These are phyloP conservation scores for Cybosia mesomella DNA, from an alignment of 2,888 invertebrate genomes.

Conservation along the genomic window DNA sequence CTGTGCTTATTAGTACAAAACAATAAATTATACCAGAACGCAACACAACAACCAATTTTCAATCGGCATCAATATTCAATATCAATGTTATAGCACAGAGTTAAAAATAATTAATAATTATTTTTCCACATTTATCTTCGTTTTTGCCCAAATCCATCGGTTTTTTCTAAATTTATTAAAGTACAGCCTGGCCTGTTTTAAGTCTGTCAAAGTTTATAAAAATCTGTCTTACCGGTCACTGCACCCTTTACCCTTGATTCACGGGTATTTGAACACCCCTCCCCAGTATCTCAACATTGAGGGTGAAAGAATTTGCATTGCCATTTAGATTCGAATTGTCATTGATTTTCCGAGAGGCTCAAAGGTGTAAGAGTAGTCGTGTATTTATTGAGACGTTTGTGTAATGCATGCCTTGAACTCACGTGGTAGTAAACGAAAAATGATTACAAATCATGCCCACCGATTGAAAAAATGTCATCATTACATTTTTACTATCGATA, in stretches of 20 bases:
- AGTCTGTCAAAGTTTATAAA: slow-evolving; percentile 31
- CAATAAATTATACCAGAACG: too few relatives aligned
- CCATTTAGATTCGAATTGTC: slow-evolving; percentile 39
- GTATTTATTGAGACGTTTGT: not conserved
- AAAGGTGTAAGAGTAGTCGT: slow-evolving; percentile 16
- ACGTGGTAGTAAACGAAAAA: too few relatives aligned
- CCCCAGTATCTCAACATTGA: slow-evolving; percentile 18
- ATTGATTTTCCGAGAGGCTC: slow-evolving; percentile 14
- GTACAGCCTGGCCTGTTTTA: not conserved
- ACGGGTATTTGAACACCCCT: slow-evolving; percentile 50
- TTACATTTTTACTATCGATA: not conserved
- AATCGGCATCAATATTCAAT: too few relatives aligned
- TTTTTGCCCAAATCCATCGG: too few relatives aligned
- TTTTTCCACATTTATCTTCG: too few relatives aligned
- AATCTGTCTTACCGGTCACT: slow-evolving; percentile 38
- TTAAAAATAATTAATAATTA: too few relatives aligned
- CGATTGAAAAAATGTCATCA: too few relatives aligned
- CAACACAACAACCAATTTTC: too few relatives aligned
- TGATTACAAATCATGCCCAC: too few relatives aligned
- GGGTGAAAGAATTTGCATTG: slow-evolving; percentile 37
- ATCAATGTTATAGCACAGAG: too few relatives aligned
- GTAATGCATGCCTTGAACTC: not conserved
- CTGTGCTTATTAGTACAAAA: too few relatives aligned
- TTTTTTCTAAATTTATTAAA: too few relatives aligned
- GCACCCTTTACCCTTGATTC: slow-evolving; percentile 47